A percentile compares a stretch with the other conserved stretches of the same genome.
Conservation (phyloP, 2,888 invertebrate genomes). For the Orgyia antiqua region DNA sequence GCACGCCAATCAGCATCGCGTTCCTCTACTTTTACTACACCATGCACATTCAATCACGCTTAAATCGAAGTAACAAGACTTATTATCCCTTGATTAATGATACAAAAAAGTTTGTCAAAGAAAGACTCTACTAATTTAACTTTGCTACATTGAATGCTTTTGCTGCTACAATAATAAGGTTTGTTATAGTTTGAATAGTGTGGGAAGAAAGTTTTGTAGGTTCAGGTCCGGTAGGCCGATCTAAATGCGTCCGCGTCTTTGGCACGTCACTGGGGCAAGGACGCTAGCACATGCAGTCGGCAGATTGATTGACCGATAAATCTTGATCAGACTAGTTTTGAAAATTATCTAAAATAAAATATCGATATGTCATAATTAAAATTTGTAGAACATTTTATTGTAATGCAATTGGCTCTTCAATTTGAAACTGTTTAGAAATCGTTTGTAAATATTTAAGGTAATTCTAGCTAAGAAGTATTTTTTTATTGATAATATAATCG, state of each 20-base stretch:
- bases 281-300: constrained; percentile 62
- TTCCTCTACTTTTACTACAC: constrained; percentile 41
- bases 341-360: too few relatives aligned
- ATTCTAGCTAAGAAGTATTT: too few relatives aligned
- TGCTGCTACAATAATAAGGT: constrained; percentile 40
- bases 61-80: constrained; percentile 37
- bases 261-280: constrained; percentile 74
- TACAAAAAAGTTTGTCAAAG: constrained; percentile 37
- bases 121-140: constrained; percentile 33
- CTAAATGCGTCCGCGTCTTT: constrained; percentile 65
- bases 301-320: constrained; percentile 72
- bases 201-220: constrained; percentile 50
- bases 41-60: constrained; percentile 24
- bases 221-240: constrained; percentile 53
- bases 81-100: constrained; percentile 32
- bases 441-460: constrained; percentile 1
- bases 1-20: constrained; percentile 50
- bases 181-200: constrained; percentile 42
- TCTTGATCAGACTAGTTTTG: too few relatives aligned
- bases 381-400: too few relatives aligned
- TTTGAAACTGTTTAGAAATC: too few relatives aligned
- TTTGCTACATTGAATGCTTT: constrained; percentile 30
- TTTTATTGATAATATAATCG: too few relatives aligned
- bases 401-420: too few relatives aligned
- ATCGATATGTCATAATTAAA: too few relatives aligned